Conservation (phyloP, 2,888 invertebrate genomes). For the Leptinotarsa peninsularis region DNA sequence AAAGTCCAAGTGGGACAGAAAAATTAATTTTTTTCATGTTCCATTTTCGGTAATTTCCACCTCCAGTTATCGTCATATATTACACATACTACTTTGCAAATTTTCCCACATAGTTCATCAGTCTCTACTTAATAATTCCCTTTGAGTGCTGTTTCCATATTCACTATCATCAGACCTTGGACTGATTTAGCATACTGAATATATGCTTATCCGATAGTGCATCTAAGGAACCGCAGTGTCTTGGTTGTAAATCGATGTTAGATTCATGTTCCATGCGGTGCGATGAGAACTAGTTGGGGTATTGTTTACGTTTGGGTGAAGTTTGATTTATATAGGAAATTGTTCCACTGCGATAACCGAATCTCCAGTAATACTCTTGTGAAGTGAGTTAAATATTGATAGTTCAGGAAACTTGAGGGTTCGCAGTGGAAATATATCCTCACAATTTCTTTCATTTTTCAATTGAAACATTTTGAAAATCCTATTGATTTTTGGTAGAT, state of each 20-base stretch:
- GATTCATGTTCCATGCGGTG: slow-evolving; percentile 44
- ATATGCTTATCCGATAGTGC: slow-evolving; percentile 12
- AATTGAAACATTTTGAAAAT: too few species aligned
- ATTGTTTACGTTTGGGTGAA: slow-evolving; percentile 33
- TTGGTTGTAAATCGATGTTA: slow-evolving; percentile 47
- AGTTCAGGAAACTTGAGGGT: too few species aligned
- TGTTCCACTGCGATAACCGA: slow-evolving; percentile 7
- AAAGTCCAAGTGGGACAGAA: fast-evolving
- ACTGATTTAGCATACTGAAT: background rate
- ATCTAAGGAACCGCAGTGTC: slow-evolving; percentile 49
- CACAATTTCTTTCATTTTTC: too few species aligned
- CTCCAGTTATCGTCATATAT: too few species aligned
- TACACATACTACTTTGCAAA: too few species aligned
- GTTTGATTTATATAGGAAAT: slow-evolving; percentile 32
- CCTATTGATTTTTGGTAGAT: too few species aligned
- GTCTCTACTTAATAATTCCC: too few species aligned
- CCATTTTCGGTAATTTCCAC: too few species aligned
- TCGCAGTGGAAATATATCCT: too few species aligned
- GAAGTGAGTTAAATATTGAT: background rate
- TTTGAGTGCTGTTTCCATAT: too few species aligned
- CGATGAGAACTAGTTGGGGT: slow-evolving; percentile 16
- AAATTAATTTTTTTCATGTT: too few species aligned
- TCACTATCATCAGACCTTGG: background rate
- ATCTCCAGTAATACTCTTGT: background rate
- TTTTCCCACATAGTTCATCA: too few species aligned